Evolutionary conservation across 2,888 invertebrate species (phyloP), one percentile per base, ranked within the genome.

Genomic region (Spilosoma lubricipeda): DNA sequence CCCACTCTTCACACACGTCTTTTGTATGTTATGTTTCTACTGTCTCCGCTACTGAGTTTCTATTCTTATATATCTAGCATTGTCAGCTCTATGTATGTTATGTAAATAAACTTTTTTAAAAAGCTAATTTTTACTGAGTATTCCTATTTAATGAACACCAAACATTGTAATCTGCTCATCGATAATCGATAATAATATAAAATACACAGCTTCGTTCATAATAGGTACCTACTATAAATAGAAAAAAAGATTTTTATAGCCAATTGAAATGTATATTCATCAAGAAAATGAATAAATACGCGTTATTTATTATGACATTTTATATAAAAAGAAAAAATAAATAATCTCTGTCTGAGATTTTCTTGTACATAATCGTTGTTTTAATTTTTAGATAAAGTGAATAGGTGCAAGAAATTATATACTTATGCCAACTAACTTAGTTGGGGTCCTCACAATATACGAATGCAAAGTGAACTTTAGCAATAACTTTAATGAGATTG

Each of bases 81-180:
- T 92, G 90, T 93, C 91, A 91, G 92, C 93, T 93, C 82, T 92
- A 91, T 93, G 90, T 91, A 93, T 93, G 92, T 94, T 93, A 94
- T 94, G 94, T 94, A 94, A 94, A 94, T 94, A 94, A 93, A 94
- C 91, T 93, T 93, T 93, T 90, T 90, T 87, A 90, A 90, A 90
- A 87, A 83, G 80, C 80, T 80, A 86, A 88, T 89, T 83, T 90
- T 90, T 89, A 87, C 85, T 89, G 85, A 86, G 78, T 89, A 88
- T 87, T 88, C 87, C 90, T 91, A 84, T 77, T 65, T 83, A 81
- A 77, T 74, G 79, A 84, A 86, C 82, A 81, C 81, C 84, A 82
- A 81, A 75, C 70, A 80, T 82, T 86, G 83, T 88, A 82, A 82
- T 82, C 77, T 73, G 74, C 75, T 82, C 76, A 79, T 76, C 48